Evolutionary conservation across 2,888 invertebrate species (phyloP), one percentile per base, ranked within the genome.

Genomic region (Gibbula magus): DNA sequence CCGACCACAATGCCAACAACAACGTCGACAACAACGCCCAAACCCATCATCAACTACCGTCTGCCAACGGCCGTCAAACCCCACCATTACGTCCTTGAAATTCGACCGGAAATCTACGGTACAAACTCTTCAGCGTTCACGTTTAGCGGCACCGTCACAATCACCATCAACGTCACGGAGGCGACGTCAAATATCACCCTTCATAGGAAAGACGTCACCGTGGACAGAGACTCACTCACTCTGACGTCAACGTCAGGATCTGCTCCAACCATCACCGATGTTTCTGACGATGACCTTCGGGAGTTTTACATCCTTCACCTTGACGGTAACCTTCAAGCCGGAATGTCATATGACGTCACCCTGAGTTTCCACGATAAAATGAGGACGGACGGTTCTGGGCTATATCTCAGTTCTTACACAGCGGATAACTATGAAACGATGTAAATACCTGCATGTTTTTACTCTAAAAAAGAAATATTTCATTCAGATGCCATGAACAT

Each of bases 301-400:
- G n/a, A 89, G 80, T 89, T 90, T 76, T 82, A 87, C 39, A 81
- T 96, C 29, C 93, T 97, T 82, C 93, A 94, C 77, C 92, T 96
- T 85, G 93, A 94, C 22, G 94, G 95, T 76, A 92, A 93, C 25
- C 91, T 97, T 81, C 93, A 93, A 84, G 93, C 93, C n/a, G 95
- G 95, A 16, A 93, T 94, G 66, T 94, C 94, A 83, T 97, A 96
- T 91, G 92, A 94, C 77, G 91, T 97, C 84, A 93, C 94, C 84
- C 95, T 97, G 79, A 94, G 75, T 97, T 95, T 89, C 93, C 94
- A 18, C 97, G 97, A 1, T 93, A 95, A 95, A 81, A 93, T 97
- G 78, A 96, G 96, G 51, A 82, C 80, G 16, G 86, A 86, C 74
- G 79, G 83, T n/a, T 80, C 83, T n/a, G 88, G 88, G 20, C 74